Conservation (phyloP, 1,140 invertebrate genomes). For the Paralvinella palmiformis region DNA sequence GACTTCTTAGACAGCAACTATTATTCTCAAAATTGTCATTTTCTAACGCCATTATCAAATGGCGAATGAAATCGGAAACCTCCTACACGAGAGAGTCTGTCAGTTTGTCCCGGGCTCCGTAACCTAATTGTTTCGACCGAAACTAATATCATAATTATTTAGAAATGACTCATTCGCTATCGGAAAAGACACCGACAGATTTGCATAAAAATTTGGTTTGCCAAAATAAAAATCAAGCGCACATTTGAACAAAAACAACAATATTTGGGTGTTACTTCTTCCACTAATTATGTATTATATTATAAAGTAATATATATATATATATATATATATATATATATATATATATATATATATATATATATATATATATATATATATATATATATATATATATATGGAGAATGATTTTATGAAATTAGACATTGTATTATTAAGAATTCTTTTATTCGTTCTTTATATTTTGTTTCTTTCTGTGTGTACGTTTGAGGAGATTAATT, state of each 20-base stretch:
- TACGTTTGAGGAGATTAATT: no score
- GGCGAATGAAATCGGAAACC: no score
- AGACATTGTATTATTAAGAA: no score
- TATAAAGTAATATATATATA: not conserved
- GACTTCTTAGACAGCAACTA: no score
- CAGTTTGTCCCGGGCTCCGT: no score
- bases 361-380: conserved; percentile 11
- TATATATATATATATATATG: conserved; percentile 11
- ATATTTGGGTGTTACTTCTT: not conserved
- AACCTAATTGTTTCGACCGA: not conserved
- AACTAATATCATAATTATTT: not conserved
- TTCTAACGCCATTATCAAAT: no score
- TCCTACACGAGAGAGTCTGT: no score
- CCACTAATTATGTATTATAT: no score
- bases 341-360: not conserved
- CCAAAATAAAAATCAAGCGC: not conserved
- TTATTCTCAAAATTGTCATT: no score
- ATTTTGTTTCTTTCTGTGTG: no score
- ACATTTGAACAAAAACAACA: not conserved
- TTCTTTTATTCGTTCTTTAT: no score
- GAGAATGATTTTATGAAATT: no score
- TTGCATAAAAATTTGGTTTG: not conserved
- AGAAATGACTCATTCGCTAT: not conserved
- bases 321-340: not conserved
- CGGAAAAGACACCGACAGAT: not conserved